phyloP scores from a whole-genome alignment of 1,140 invertebrate genomes.

The Drosophila burlai region DNA sequence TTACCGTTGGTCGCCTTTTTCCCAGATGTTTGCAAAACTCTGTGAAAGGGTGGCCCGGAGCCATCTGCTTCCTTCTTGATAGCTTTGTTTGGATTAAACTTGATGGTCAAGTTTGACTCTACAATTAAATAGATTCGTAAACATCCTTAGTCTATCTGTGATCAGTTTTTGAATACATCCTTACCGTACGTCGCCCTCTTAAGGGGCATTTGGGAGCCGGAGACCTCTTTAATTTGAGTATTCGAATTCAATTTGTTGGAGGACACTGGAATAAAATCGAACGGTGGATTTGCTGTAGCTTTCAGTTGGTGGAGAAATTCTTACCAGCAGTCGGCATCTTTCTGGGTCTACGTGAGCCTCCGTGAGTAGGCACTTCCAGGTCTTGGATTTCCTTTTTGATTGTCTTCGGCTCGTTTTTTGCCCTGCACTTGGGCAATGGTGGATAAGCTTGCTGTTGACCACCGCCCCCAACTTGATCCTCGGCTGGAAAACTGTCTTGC shows the following conservation, averaged over 20 bases:
- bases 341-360: not conserved
- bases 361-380: not conserved
- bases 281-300: too few relatives aligned
- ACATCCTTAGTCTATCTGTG: not conserved
- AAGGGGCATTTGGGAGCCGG: not conserved
- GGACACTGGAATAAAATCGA: not conserved
- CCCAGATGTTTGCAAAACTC: too few relatives aligned
- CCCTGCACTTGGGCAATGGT: not conserved
- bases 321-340: not conserved
- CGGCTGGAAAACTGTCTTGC: not conserved
- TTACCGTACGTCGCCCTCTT: not conserved
- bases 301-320: not conserved
- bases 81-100: not conserved
- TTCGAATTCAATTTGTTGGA: too few relatives aligned
- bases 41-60: not conserved
- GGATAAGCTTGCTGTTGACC: not conserved
- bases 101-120: not conserved
- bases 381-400: not conserved
- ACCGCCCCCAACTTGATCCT: not conserved
- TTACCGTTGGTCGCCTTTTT: not conserved
- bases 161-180: not conserved
- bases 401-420: not conserved
- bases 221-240: too few relatives aligned
- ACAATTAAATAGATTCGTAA: not conserved
- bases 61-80: not conserved